phyloP scores from a whole-genome alignment of 2,888 invertebrate genomes.

The Himalopsyche japonica region DNA sequence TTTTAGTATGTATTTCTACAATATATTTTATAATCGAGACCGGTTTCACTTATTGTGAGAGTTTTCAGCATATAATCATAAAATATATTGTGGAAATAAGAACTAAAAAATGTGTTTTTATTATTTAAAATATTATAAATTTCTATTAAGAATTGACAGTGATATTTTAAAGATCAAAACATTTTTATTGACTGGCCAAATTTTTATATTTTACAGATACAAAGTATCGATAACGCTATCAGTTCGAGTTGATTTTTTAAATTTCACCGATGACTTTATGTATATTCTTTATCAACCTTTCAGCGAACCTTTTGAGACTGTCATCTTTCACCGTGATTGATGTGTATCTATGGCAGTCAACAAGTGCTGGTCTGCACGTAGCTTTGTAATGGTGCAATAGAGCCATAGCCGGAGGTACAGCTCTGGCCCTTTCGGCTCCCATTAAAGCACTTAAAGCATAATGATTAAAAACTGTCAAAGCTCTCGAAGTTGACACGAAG shows the following conservation, averaged over 20 bases:
- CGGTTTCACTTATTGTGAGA: too few relatives aligned
- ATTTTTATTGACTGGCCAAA: too few relatives aligned
- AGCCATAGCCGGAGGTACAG: slow-evolving; percentile 62
- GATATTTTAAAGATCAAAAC: too few relatives aligned
- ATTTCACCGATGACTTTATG: slow-evolving; percentile 35
- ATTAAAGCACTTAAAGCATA: slow-evolving; percentile 68
- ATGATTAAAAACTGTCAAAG: slow-evolving; percentile 75
- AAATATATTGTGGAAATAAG: too few relatives aligned
- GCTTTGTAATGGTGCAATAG: slow-evolving; percentile 71
- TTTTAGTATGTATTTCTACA: too few relatives aligned
- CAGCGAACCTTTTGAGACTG: slow-evolving; percentile 50
- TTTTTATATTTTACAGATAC: too few relatives aligned
- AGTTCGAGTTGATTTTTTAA: slow-evolving; percentile 1
- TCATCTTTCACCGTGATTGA: slow-evolving; percentile 50
- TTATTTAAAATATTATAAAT: too few relatives aligned
- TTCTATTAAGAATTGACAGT: too few relatives aligned
- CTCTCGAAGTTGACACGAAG: slow-evolving; percentile 66
- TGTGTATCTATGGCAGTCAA: slow-evolving; percentile 53
- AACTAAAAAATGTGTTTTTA: too few relatives aligned
- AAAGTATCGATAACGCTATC: too few relatives aligned
- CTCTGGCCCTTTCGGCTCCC: slow-evolving; percentile 59
- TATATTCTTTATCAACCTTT: slow-evolving; percentile 29
- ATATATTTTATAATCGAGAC: too few relatives aligned
- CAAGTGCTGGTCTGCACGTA: slow-evolving; percentile 55
- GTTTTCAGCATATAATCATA: too few relatives aligned